Conservation (phyloP, 2,888 invertebrate genomes). For the Microdon myrmicae region DNA sequence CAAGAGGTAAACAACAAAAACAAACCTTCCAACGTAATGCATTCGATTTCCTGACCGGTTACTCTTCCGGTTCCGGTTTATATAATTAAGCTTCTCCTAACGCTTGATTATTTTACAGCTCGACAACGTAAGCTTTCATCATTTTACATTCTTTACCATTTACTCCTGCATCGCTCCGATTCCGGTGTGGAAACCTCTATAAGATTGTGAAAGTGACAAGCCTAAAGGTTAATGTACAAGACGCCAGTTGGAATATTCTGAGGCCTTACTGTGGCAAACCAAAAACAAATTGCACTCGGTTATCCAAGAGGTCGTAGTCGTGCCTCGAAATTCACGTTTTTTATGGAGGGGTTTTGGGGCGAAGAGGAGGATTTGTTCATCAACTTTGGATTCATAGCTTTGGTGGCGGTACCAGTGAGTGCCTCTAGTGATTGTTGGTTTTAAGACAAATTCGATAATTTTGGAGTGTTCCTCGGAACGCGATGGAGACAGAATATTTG, state of each 20-base stretch:
- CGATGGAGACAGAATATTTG: too few relatives aligned
- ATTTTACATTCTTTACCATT: neutral
- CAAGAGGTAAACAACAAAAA: constrained; percentile 62
- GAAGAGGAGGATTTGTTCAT: neutral
- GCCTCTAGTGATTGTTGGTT: too few relatives aligned
- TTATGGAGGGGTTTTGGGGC: constrained; percentile 36
- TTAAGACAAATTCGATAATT: too few relatives aligned
- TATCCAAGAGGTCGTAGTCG: constrained; percentile 57
- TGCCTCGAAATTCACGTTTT: constrained; percentile 64
- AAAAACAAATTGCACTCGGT: constrained; percentile 17
- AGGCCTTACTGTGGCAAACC: constrained; percentile 2
- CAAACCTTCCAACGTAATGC: too few relatives aligned
- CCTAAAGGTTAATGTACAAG: constrained; percentile 41
- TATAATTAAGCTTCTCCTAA: neutral
- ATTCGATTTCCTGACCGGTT: constrained; percentile 2
- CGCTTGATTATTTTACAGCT: constrained; percentile 7
- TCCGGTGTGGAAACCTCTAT: constrained; percentile 17
- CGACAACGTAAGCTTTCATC: neutral
- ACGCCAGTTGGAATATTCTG: constrained; percentile 11
- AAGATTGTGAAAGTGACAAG: constrained; percentile 35
- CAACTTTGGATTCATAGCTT: too few relatives aligned
- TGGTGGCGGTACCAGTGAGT: too few relatives aligned
- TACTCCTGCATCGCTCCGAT: constrained; percentile 8
- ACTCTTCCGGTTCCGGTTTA: constrained; percentile 24
- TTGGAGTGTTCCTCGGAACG: too few relatives aligned